These are phyloP conservation scores for Drosophila rhopaloa DNA, from an alignment of 1,140 invertebrate genomes.

Conservation along the genomic window DNA sequence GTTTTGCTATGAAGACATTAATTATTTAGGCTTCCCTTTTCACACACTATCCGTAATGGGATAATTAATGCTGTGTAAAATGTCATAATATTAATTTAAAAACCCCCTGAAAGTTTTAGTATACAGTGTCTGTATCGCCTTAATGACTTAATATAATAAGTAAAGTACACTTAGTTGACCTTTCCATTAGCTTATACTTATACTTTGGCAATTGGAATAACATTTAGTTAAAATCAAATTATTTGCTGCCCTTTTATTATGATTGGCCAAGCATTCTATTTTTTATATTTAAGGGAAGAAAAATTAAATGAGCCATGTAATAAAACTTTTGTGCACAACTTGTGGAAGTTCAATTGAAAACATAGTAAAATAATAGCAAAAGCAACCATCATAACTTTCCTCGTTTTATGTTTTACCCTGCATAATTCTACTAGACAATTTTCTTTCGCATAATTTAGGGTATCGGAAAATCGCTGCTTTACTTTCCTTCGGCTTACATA, in stretches of 20 bases:
- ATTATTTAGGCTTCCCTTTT: conserved; percentile 1
- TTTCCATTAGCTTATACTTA: not conserved
- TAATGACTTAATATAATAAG: conserved; percentile 1
- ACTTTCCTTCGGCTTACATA: conserved; percentile 9
- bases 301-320: not conserved
- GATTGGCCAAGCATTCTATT: not conserved
- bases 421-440: not conserved
- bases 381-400: not conserved
- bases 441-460: conserved; percentile 14
- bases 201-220: too few species aligned
- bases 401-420: not conserved
- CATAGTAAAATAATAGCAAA: not conserved
- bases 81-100: too few species aligned
- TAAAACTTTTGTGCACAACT: not conserved
- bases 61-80: too few species aligned
- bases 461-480: conserved; percentile 11
- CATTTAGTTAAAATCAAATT: not conserved
- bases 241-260: not conserved
- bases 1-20: not conserved
- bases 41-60: not conserved
- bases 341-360: not conserved
- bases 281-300: not conserved
- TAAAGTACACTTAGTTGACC: not conserved
- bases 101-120: not conserved
- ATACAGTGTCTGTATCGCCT: not conserved